A percentile compares a stretch with the other conserved stretches of the same genome.
Conservation (phyloP, 2,888 invertebrate species). For the Plagodis pulveraria region DNA sequence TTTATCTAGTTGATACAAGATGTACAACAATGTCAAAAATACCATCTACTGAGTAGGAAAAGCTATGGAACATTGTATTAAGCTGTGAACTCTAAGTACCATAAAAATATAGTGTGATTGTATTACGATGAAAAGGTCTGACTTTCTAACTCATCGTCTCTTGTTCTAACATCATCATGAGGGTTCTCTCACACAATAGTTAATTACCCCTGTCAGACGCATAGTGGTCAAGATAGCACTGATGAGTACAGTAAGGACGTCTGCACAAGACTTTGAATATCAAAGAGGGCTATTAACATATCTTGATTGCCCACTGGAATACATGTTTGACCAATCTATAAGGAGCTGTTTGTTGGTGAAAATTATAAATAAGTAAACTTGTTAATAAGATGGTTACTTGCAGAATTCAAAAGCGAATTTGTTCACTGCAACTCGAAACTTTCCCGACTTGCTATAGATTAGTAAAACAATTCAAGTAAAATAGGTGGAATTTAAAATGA, state of each 20-base stretch:
- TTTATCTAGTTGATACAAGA: no score
- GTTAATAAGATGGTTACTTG: neutral
- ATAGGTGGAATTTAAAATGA: no score
- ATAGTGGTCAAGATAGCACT: constrained; percentile 55
- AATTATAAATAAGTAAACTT: neutral
- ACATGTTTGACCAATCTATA: constrained; percentile 48
- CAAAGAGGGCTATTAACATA: constrained; percentile 69
- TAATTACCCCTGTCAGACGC: constrained; percentile 45
- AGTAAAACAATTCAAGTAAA: no score
- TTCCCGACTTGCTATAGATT: no score
- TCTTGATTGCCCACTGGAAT: constrained; percentile 63
- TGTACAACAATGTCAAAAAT: no score
- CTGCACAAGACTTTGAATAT: constrained; percentile 65
- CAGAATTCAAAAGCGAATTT: no score
- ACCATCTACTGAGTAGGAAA: no score
- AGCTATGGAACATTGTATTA: no score
- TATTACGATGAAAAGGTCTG: no score
- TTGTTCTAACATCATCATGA: constrained; percentile 7
- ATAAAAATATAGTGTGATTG: no score
- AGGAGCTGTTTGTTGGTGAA: constrained; percentile 42
- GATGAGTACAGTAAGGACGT: constrained; percentile 49
- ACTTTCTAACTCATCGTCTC: neutral
- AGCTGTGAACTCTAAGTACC: no score
- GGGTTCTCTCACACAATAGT: constrained; percentile 32
- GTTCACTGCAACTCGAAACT: no score